Evolutionary conservation across 2,888 invertebrate species (phyloP).

Genomic region (Diabrotica balteata): DNA sequence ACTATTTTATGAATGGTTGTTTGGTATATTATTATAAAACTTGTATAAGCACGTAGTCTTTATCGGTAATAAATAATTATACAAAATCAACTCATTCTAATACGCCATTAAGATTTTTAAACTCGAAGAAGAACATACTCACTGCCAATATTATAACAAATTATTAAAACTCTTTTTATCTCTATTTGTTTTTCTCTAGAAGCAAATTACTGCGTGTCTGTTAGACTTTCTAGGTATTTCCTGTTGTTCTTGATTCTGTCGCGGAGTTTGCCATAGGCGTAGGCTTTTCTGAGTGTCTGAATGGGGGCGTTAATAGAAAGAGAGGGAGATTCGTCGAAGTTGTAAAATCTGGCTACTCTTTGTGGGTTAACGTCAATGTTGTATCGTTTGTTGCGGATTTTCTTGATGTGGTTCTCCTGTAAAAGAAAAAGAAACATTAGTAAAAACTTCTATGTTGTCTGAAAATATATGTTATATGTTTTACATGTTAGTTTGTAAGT

Average conservation of each 20-base stretch:
- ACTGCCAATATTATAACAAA: slow-evolving; percentile 9
- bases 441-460: too few relatives aligned
- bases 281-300: slow-evolving; percentile 42
- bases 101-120: not conserved
- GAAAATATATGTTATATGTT: too few relatives aligned
- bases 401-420: slow-evolving; percentile 37
- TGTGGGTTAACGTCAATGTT: slow-evolving; percentile 33
- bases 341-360: slow-evolving; percentile 29
- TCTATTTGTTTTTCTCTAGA: slow-evolving; percentile 5
- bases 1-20: too few relatives aligned
- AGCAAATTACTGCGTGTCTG: slow-evolving; percentile 34
- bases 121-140: not conserved
- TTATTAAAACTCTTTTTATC: slow-evolving; percentile 14
- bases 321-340: slow-evolving; percentile 35
- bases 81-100: not conserved
- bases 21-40: too few relatives aligned
- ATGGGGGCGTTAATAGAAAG: slow-evolving; percentile 48
- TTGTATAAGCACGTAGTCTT: too few relatives aligned
- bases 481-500: too few relatives aligned
- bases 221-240: slow-evolving; percentile 40
- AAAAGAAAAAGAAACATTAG: slow-evolving; percentile 25
- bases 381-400: slow-evolving; percentile 41
- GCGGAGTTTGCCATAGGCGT: slow-evolving; percentile 39
- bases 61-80: too few relatives aligned
- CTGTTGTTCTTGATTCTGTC: slow-evolving; percentile 44